These are phyloP conservation scores for Typhlichthys subterraneus DNA, from an alignment of 2,797 vertebrate genomes.

Conservation along the genomic window DNA sequence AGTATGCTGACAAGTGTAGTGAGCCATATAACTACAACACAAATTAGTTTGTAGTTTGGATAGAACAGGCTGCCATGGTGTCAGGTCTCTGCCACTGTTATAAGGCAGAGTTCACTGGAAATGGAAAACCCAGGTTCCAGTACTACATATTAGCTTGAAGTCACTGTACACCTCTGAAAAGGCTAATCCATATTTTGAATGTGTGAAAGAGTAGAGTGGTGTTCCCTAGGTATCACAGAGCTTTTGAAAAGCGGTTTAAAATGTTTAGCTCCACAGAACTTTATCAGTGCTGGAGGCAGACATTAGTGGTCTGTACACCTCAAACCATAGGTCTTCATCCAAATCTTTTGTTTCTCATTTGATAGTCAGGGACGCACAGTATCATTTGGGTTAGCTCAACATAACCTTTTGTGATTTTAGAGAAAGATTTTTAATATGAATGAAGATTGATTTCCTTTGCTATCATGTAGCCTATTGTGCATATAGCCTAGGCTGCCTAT, in stretches of 20 bases:
- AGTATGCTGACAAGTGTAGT: slow-evolving; percentile 24
- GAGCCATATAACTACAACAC: slow-evolving; percentile 13
- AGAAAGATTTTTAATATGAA: too few species aligned
- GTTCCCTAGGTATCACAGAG: slow-evolving; percentile 28
- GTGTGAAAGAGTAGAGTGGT: slow-evolving; percentile 12
- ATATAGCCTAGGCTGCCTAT: too few species aligned
- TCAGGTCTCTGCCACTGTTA: slow-evolving; percentile 5
- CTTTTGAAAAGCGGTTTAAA: slow-evolving; percentile 35
- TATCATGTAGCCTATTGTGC: too few species aligned
- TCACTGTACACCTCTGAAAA: slow-evolving; percentile 2
- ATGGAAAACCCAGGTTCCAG: slow-evolving; percentile 20
- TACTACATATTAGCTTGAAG: slow-evolving; percentile 28
- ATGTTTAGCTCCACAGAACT: slow-evolving; percentile 8
- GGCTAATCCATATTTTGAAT: slow-evolving; percentile 45
- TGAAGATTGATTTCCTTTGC: too few species aligned
- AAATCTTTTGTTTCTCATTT: too few species aligned
- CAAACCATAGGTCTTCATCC: too few species aligned
- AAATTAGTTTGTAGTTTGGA: slow-evolving; percentile 27
- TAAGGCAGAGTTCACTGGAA: slow-evolving; percentile 4
- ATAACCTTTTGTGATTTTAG: too few species aligned
- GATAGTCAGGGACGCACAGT: too few species aligned
- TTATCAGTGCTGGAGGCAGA: slow-evolving; percentile 1
- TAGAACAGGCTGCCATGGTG: slow-evolving; percentile 20
- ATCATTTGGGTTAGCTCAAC: too few species aligned
- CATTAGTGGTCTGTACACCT: too few species aligned